Evolutionary conservation across 2,888 invertebrate species (phyloP).

Genomic region (Xestoiulus laeticollis): DNA sequence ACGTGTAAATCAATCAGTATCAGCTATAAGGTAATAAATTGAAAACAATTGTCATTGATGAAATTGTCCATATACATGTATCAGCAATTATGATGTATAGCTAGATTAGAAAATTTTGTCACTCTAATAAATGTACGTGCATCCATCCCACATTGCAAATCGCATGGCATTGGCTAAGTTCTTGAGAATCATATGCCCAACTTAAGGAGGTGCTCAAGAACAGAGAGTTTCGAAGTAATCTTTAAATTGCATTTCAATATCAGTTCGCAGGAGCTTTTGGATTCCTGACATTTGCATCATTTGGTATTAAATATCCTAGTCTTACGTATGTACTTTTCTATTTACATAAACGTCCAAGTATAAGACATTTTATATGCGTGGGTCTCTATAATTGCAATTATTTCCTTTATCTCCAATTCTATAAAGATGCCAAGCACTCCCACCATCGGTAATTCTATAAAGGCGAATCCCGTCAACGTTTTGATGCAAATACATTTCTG

Average conservation of each 20-base stretch:
- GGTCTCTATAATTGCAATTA: background rate
- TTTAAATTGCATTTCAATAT: slow-evolving; percentile 1
- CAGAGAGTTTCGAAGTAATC: background rate
- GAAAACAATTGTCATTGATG: too few species aligned
- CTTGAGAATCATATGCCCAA: background rate
- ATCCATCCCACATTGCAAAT: background rate
- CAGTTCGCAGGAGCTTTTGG: slow-evolving; percentile 16
- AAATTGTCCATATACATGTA: too few species aligned
- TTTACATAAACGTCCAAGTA: background rate
- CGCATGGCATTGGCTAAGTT: background rate
- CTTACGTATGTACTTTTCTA: background rate
- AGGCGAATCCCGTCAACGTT: background rate
- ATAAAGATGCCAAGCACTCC: slow-evolving; percentile 18
- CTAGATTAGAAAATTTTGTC: too few species aligned
- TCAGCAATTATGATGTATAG: too few species aligned
- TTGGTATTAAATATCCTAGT: background rate
- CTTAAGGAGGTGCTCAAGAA: background rate
- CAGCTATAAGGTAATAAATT: too few species aligned
- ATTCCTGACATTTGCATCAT: slow-evolving; percentile 31
- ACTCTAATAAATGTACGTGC: too few species aligned
- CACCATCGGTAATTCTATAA: background rate
- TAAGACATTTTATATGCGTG: background rate
- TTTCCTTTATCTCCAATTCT: background rate
- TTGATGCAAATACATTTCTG: slow-evolving; percentile 8
- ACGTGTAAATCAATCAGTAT: too few species aligned